Conservation (phyloP, 35 echinoderm and acorn worm species). For the Diadema setosum region DNA sequence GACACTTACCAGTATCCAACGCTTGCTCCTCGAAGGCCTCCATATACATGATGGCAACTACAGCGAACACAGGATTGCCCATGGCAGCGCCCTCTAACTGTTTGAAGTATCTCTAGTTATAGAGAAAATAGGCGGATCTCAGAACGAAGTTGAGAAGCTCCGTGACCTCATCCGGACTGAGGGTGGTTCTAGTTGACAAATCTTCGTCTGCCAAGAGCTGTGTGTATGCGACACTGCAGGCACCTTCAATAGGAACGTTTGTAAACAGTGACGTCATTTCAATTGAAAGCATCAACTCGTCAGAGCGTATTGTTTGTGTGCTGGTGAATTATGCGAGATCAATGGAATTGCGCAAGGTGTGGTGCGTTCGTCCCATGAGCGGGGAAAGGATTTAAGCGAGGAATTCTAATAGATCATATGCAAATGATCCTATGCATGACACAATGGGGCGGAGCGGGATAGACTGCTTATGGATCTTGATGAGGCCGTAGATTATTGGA, state of each 20-base stretch:
- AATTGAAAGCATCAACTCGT: neutral
- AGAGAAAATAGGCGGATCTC: too few relatives aligned
- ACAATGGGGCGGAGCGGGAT: neutral
- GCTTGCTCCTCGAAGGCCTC: neutral
- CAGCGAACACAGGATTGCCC: neutral
- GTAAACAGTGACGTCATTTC: neutral
- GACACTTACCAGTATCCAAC: neutral
- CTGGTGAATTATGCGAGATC: neutral
- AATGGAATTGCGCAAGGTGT: neutral
- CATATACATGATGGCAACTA: neutral
- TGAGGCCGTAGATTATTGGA: neutral
- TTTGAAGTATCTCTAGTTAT: too few relatives aligned
- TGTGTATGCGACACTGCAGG: neutral
- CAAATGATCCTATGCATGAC: neutral
- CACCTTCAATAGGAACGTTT: neutral
- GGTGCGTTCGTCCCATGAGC: too few relatives aligned
- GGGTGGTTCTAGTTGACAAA: neutral
- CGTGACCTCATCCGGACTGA: neutral
- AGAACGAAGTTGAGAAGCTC: neutral
- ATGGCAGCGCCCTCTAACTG: too few relatives aligned
- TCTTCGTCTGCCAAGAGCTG: neutral
- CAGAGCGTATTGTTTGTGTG: neutral
- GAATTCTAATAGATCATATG: neutral
- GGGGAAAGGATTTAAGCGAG: neutral
- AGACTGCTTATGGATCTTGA: neutral